Evolutionary conservation across 2,888 invertebrate genomes (phyloP).

Genomic region (Pediacus dermestoides): DNA sequence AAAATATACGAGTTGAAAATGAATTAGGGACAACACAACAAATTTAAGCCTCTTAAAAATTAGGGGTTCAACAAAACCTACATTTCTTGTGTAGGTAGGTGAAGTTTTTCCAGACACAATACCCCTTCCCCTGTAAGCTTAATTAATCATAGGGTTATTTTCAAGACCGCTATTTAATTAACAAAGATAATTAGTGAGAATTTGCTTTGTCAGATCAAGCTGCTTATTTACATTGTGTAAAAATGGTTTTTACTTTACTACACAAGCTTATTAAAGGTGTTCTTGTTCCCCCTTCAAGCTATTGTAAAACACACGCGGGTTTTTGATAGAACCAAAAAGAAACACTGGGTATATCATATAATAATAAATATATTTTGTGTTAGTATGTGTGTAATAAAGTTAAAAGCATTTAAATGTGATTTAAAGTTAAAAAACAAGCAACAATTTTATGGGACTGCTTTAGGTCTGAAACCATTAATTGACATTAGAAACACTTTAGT

Average conservation of each 20-base stretch:
- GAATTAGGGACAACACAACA: too few relatives aligned
- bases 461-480: conserved; percentile 29
- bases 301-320: too few relatives aligned
- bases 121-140: conserved; percentile 9
- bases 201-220: conserved; percentile 35
- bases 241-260: conserved; percentile 9
- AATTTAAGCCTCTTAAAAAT: too few relatives aligned
- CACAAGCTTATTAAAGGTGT: too few relatives aligned
- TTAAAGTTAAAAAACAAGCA: conserved; percentile 17
- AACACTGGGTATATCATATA: too few relatives aligned
- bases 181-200: conserved; percentile 39
- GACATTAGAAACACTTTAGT: conserved; percentile 46
- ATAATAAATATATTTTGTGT: too few relatives aligned
- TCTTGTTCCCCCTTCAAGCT: too few relatives aligned
- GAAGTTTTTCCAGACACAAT: neutral
- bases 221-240: conserved; percentile 15
- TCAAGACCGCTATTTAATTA: conserved; percentile 37
- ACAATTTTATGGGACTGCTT: conserved; percentile 21
- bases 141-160: conserved; percentile 35
- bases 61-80: too few relatives aligned
- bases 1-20: conserved; percentile 20
- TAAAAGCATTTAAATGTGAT: conserved; percentile 16
- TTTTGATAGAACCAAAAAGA: too few relatives aligned
- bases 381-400: conserved; percentile 12
- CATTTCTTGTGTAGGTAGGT: too few relatives aligned